Evolutionary conservation across 2,888 invertebrate species (phyloP).

Genomic region (Lagria hirta): DNA sequence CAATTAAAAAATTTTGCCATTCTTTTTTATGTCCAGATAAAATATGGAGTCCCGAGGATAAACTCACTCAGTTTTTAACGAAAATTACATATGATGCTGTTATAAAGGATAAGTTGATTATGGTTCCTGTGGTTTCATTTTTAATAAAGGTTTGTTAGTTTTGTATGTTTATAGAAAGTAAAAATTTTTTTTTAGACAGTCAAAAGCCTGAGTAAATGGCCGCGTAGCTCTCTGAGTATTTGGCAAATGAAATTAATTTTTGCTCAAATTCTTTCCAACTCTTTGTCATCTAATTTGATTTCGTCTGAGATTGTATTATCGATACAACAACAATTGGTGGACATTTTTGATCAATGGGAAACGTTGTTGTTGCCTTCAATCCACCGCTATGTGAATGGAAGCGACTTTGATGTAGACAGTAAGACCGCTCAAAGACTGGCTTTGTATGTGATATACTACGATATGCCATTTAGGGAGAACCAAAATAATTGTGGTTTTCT

Average conservation of each 20-base stretch:
- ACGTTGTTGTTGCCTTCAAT: conserved; percentile 40
- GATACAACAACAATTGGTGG: conserved; percentile 60
- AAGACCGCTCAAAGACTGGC: conserved; percentile 54
- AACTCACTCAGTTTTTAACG: conserved; percentile 63
- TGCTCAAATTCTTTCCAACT: conserved; percentile 55
- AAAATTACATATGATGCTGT: conserved; percentile 79
- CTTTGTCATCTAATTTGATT: conserved; percentile 55
- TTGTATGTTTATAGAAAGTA: neutral
- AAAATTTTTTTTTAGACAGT: conserved; percentile 39
- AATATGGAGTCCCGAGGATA: conserved; percentile 47
- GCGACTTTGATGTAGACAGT: conserved; percentile 48
- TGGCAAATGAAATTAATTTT: conserved; percentile 74
- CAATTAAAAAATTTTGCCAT: conserved; percentile 69
- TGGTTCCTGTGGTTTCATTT: conserved; percentile 71
- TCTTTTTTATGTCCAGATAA: conserved; percentile 58
- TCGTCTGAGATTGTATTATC: conserved; percentile 64
- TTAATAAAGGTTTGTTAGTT: conserved; percentile 61
- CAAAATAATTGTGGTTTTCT: too few species aligned
- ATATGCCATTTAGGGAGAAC: conserved; percentile 54
- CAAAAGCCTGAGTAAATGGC: too few species aligned
- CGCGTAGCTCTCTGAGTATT: conserved; percentile 61
- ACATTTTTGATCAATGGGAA: conserved; percentile 62
- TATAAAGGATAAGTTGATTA: conserved; percentile 74
- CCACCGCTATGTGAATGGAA: conserved; percentile 56
- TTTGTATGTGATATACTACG: conserved; percentile 61